A percentile compares a stretch with the other conserved stretches of the same genome.
Evolutionary conservation across 2,888 invertebrate genomes (phyloP).

Genomic region (Scaptomyza flava): DNA sequence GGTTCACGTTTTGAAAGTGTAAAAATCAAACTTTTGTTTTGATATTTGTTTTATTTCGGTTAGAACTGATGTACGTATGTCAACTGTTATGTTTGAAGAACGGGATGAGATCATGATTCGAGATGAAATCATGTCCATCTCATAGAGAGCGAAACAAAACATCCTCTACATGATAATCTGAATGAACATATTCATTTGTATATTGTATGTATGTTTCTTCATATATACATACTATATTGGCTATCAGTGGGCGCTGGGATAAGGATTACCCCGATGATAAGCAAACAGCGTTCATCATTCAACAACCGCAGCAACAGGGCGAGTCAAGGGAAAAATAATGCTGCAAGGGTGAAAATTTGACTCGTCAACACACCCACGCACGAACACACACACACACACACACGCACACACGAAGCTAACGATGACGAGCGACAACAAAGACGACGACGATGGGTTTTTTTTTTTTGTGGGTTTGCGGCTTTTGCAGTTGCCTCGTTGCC

Average conservation of each 20-base stretch:
- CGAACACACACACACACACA: conserved; percentile 9
- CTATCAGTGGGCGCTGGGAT: conserved; percentile 50
- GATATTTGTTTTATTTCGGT: background rate
- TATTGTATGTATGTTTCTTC: conserved; percentile 4
- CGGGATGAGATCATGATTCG: conserved; percentile 65
- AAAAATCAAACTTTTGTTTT: conserved; percentile 3
- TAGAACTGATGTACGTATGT: conserved; percentile 20
- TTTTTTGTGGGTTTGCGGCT: conserved; percentile 33
- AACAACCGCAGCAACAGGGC: conserved; percentile 19
- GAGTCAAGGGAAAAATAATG: conserved; percentile 26
- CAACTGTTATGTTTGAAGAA: conserved; percentile 2
- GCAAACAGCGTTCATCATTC: conserved; percentile 48
- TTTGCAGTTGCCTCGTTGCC: conserved; percentile 51
- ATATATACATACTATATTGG: conserved; percentile 22
- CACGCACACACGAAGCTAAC: conserved; percentile 10
- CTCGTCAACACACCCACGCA: conserved; percentile 29
- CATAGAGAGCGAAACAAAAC: conserved; percentile 6
- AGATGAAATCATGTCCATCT: conserved; percentile 3
- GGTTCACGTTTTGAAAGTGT: background rate
- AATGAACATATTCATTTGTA: conserved; percentile 18
- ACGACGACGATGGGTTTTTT: conserved; percentile 31
- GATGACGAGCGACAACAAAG: conserved; percentile 34
- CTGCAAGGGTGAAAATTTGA: conserved; percentile 48
- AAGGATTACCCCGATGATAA: conserved; percentile 56
- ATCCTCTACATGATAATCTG: conserved; percentile 52